Conservation (phyloP, 2,888 invertebrate genomes). For the Diarsia rubi region DNA sequence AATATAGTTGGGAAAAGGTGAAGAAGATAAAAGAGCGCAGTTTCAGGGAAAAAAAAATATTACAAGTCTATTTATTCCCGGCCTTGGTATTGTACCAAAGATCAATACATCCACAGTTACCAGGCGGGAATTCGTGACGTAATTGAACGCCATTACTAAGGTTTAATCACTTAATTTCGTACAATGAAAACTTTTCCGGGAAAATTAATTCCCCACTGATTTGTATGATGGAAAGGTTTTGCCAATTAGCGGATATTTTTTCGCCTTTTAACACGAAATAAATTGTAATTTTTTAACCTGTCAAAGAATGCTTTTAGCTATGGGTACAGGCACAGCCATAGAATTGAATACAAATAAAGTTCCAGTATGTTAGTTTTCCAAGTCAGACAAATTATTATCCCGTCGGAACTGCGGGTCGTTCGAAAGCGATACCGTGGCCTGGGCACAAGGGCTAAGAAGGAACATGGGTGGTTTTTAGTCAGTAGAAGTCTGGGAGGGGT, state of each 20-base stretch:
- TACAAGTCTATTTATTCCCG: neutral
- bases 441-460: too few species aligned
- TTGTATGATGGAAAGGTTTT: constrained; percentile 3
- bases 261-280: neutral
- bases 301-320: too few species aligned
- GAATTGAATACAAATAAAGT: too few species aligned
- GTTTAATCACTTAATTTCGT: constrained; percentile 35
- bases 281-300: neutral
- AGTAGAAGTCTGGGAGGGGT: too few species aligned
- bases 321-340: neutral
- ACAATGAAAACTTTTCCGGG: constrained; percentile 39
- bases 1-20: too few species aligned
- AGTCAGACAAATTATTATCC: too few species aligned
- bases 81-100: neutral
- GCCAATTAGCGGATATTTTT: constrained; percentile 24
- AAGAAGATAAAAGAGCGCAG: too few species aligned
- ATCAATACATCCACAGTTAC: neutral
- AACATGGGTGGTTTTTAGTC: too few species aligned
- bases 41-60: too few species aligned
- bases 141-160: constrained; percentile 15
- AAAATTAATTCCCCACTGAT: constrained; percentile 44
- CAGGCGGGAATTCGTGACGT: neutral
- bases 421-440: too few species aligned
- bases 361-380: too few species aligned
- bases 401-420: too few species aligned